A percentile compares a stretch with the other conserved stretches of the same genome.
Conservation (phyloP, 2,113 vertebrate species). For the Piprites chloris region DNA sequence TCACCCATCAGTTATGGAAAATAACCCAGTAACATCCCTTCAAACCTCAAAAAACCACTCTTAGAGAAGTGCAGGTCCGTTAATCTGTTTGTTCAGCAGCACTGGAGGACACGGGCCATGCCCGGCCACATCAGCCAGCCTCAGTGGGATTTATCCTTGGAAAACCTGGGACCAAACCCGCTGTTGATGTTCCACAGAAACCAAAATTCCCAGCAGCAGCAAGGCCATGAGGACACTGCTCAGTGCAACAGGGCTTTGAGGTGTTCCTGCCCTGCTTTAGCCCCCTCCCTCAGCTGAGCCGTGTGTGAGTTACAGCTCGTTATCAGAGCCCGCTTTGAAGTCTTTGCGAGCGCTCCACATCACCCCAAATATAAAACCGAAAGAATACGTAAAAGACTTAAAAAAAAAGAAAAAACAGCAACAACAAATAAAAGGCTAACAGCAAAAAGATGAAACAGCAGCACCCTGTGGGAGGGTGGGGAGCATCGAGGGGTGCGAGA, state of each 20-base stretch:
- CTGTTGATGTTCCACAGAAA: fast-evolving
- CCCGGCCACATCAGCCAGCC: fast-evolving
- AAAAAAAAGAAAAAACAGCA: no score
- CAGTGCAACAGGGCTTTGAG: neutral
- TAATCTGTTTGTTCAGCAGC: neutral
- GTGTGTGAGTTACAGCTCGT: neutral
- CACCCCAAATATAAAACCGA: neutral
- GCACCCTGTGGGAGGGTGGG: no score
- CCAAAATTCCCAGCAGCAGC: neutral
- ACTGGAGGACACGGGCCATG: fast-evolving
- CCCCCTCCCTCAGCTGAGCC: neutral
- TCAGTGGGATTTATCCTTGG: fast-evolving
- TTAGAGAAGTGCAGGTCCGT: neutral
- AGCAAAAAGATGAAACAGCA: neutral
- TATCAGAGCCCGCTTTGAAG: neutral
- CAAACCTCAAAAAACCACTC: neutral
- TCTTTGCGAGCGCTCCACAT: neutral
- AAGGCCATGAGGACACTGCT: fast-evolving
- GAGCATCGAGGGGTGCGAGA: fast-evolving
- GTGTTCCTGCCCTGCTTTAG: no score
- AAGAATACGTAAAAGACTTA: neutral
- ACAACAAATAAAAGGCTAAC: no score
- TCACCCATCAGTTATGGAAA: neutral
- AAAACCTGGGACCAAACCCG: neutral
- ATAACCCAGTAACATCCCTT: neutral